Evolutionary conservation across 2,113 vertebrate species (phyloP).

Genomic region (Chloebia gouldiae): DNA sequence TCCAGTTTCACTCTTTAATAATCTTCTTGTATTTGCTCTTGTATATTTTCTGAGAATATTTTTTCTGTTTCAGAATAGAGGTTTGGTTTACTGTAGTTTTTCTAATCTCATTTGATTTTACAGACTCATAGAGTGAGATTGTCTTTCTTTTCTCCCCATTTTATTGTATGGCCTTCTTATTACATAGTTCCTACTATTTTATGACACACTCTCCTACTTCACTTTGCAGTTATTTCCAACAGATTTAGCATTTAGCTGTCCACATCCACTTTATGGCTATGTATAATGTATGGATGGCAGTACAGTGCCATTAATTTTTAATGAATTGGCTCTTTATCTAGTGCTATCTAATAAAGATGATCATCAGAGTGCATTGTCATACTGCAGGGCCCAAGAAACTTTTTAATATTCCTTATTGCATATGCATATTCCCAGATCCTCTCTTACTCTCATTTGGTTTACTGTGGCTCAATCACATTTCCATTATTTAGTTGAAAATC

Average conservation of each 20-base stretch:
- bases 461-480: conserved; percentile 38
- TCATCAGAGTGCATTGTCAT: conserved; percentile 71
- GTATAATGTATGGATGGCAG: conserved; percentile 71
- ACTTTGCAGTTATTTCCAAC: conserved; percentile 72
- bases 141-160: conserved; percentile 24
- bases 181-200: conserved; percentile 60
- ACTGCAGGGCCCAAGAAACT: conserved; percentile 65
- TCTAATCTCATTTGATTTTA: conserved; percentile 65
- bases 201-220: conserved; percentile 55
- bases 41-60: conserved; percentile 42
- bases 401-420: conserved; percentile 56
- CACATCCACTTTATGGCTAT: conserved; percentile 69
- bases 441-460: neutral
- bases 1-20: conserved; percentile 11
- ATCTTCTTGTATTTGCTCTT: conserved; percentile 50
- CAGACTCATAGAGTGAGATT: conserved; percentile 24
- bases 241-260: conserved; percentile 70
- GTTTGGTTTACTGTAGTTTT: conserved; percentile 61
- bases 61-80: conserved; percentile 53
- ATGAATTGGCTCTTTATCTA: conserved; percentile 72
- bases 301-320: conserved; percentile 72
- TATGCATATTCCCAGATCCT: conserved; percentile 35
- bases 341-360: conserved; percentile 69
- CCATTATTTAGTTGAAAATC: conserved; percentile 61
- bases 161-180: conserved; percentile 35